Evolutionary conservation across 2,888 invertebrate species (phyloP).

Genomic region (Leptopilina drosophilae): DNA sequence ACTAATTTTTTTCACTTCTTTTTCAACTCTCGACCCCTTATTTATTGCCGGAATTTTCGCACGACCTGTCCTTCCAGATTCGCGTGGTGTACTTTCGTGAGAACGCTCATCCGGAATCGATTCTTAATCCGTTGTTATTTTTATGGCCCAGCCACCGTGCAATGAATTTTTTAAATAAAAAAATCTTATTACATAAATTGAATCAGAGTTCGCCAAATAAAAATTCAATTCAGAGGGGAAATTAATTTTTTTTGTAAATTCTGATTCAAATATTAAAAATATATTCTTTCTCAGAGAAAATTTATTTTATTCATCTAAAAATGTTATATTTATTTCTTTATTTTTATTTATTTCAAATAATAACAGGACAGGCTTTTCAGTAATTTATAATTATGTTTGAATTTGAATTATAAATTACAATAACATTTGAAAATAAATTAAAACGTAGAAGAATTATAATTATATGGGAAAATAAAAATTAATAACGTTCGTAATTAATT

Average conservation of each 20-base stretch:
- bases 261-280: too few relatives aligned
- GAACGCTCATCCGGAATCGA: constrained; percentile 30
- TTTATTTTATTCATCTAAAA: too few relatives aligned
- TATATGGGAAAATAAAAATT: too few relatives aligned
- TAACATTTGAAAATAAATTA: too few relatives aligned
- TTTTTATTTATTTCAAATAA: too few relatives aligned
- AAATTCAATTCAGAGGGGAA: neutral
- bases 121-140: constrained; percentile 34
- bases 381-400: too few relatives aligned
- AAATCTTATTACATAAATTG: constrained; percentile 19
- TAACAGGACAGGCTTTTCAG: too few relatives aligned
- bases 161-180: constrained; percentile 3
- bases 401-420: too few relatives aligned
- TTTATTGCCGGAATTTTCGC: constrained; percentile 36
- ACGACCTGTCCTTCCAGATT: constrained; percentile 31
- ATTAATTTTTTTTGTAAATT: neutral
- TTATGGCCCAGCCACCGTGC: constrained; percentile 16
- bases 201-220: neutral
- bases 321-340: too few relatives aligned
- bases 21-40: constrained; percentile 24
- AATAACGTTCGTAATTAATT: too few relatives aligned
- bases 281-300: too few relatives aligned
- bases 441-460: too few relatives aligned
- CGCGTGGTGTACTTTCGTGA: constrained; percentile 25
- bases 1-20: neutral